phyloP scores from a whole-genome alignment of 1,140 invertebrate species.

The Rhizoglyphus robini region DNA sequence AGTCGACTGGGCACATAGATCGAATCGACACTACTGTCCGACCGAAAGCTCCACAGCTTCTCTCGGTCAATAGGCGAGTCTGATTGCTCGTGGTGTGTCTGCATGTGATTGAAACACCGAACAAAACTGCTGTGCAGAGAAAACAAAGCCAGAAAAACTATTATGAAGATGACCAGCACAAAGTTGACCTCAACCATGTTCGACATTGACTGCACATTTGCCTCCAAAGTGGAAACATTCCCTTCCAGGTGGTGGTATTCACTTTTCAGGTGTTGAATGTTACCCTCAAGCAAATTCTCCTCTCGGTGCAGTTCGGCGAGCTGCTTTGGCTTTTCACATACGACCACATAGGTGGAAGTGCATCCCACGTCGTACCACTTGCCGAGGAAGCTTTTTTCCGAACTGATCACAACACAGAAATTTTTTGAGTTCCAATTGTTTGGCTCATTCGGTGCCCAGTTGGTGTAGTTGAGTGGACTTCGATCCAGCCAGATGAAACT shows the following conservation, averaged over 20 bases:
- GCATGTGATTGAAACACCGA: background rate
- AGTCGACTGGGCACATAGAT: background rate
- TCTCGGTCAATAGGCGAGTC: background rate
- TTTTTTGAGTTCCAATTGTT: conserved; percentile 17
- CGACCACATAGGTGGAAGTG: conserved; percentile 2
- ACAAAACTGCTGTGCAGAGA: background rate
- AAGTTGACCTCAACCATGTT: background rate
- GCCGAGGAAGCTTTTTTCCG: background rate
- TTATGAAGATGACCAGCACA: background rate
- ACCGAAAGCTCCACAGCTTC: background rate
- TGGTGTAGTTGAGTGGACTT: background rate
- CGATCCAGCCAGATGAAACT: conserved; percentile 2
- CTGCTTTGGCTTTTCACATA: conserved; percentile 9
- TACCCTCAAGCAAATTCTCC: background rate
- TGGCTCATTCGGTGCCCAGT: conserved; percentile 17
- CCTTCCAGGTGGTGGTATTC: background rate
- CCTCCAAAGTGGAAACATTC: background rate
- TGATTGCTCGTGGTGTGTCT: no score
- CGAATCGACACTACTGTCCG: background rate
- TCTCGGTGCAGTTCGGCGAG: background rate
- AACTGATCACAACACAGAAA: conserved; percentile 18
- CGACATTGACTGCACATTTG: background rate
- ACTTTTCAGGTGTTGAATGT: background rate
- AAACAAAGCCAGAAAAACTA: background rate
- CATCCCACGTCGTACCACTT: conserved; percentile 13